Conservation (phyloP, 2,888 invertebrate species). For the Ormia ochracea region DNA sequence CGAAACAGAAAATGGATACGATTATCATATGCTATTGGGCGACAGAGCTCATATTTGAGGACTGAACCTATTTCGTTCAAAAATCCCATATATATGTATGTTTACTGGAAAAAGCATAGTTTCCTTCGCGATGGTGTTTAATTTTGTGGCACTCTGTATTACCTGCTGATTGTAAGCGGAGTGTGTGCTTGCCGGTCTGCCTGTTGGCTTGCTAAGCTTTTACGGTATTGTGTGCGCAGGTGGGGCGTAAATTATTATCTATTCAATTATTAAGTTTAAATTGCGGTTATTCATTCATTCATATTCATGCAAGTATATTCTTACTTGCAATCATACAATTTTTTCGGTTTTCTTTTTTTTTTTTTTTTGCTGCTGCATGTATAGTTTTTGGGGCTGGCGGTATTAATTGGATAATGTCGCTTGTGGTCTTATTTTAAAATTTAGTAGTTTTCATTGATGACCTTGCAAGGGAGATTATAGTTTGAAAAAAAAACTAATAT, state of each 20-base stretch:
- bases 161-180: too few relatives aligned
- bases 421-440: slow-evolving; percentile 61
- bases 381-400: slow-evolving; percentile 65
- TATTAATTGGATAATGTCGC: slow-evolving; percentile 70
- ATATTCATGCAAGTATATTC: background rate
- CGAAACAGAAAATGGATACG: too few relatives aligned
- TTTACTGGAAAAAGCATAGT: too few relatives aligned
- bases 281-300: slow-evolving; percentile 56
- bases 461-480: slow-evolving; percentile 43
- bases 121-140: too few relatives aligned
- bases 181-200: background rate
- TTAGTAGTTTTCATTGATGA: slow-evolving; percentile 61
- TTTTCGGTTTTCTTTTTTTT: background rate
- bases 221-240: slow-evolving; percentile 64
- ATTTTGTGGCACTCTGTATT: too few relatives aligned
- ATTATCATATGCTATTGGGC: too few relatives aligned
- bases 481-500: background rate
- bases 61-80: too few relatives aligned
- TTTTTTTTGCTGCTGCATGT: slow-evolving; percentile 23
- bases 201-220: slow-evolving; percentile 23
- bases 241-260: slow-evolving; percentile 76
- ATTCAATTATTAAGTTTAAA: slow-evolving; percentile 72
- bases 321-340: background rate
- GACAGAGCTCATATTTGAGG: too few relatives aligned
- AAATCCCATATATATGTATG: too few relatives aligned